These are phyloP conservation scores for Matsumyia berberina DNA, from an alignment of 2,888 invertebrate genomes.

Conservation along the genomic window DNA sequence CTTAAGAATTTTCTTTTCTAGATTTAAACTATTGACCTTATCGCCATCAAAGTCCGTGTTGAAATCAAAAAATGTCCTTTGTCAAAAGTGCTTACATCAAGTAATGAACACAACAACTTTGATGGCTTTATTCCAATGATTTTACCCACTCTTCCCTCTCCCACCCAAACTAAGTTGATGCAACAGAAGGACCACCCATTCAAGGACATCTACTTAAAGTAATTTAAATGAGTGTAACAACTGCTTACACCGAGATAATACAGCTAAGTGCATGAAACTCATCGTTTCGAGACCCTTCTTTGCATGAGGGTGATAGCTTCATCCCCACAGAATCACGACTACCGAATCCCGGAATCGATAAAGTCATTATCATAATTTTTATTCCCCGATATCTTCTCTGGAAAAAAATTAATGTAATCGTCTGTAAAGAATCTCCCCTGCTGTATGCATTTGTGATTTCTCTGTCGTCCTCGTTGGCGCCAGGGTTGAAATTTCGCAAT, in stretches of 20 bases:
- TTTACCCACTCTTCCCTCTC: background rate
- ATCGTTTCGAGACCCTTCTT: conserved; percentile 45
- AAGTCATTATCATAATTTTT: conserved; percentile 72
- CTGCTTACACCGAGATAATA: conserved; percentile 64
- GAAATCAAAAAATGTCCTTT: no score
- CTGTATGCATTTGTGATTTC: conserved; percentile 20
- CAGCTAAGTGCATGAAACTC: conserved; percentile 60
- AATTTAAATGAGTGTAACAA: conserved; percentile 65
- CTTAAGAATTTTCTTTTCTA: no score
- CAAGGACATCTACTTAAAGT: conserved; percentile 48
- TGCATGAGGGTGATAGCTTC: conserved; percentile 24
- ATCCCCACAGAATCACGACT: conserved; percentile 30
- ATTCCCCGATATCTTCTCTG: conserved; percentile 37
- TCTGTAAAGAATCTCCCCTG: conserved; percentile 53
- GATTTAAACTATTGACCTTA: no score
- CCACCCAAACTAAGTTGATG: background rate
- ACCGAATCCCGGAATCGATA: conserved; percentile 50
- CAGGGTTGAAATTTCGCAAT: conserved; percentile 46
- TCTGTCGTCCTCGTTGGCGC: background rate
- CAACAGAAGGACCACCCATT: conserved; percentile 3
- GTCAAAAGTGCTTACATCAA: no score
- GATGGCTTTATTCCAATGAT: background rate
- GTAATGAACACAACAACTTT: no score
- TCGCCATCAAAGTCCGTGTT: no score
- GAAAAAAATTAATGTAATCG: conserved; percentile 67